Evolutionary conservation across 2,797 vertebrate species (phyloP), one percentile per base, ranked within the genome.

Genomic region (Selene dorsalis): DNA sequence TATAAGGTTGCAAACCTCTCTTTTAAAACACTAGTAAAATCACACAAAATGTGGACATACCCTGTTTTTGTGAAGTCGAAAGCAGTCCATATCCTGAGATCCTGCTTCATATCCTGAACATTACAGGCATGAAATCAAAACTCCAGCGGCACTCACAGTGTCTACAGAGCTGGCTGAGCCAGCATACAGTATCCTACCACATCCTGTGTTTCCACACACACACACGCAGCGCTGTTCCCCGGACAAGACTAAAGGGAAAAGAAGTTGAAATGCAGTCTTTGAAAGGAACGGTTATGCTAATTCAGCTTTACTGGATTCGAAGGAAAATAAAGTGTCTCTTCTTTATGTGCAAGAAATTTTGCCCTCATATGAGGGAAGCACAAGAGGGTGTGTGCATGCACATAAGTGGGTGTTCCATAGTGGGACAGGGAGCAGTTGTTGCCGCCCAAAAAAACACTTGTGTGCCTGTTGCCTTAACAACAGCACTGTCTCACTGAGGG

Each of bases 121-220:
- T 77, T 86, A 80, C 75, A 85, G 90, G 89, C 88, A 77, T 48
- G 11, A 91, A 93, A 88, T 91, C 82, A 87, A 69, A 92, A 88
- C 86, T 91, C 84, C 87, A 86, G 80, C 57, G 13, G 88, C 79
- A 86, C 66, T 88, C 84, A 61, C 80, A 85, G 80, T 87, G 85
- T 91, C 81, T 92, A 89, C 82, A 80, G 80, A 88, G 87, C 89
- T 79, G 89, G 77, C 91, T 91, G 87, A 93, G 88, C 85, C 88
- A 93, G 92, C 90, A 89, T 91, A 91, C 86, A 90, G 84, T 91
- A 87, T 88, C 84, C 92, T 88, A 91, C 92, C 93, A 94, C 93
- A 94, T 94, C 92, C 93, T 93, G 93, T 92, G 82, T 91, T 89
- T 87, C 79, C 84, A 72, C 79, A 72, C 80, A 66, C 78, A 41